These are phyloP conservation scores for Atherinosoma microstoma DNA, from an alignment of 2,797 vertebrate species.

Conservation along the genomic window DNA sequence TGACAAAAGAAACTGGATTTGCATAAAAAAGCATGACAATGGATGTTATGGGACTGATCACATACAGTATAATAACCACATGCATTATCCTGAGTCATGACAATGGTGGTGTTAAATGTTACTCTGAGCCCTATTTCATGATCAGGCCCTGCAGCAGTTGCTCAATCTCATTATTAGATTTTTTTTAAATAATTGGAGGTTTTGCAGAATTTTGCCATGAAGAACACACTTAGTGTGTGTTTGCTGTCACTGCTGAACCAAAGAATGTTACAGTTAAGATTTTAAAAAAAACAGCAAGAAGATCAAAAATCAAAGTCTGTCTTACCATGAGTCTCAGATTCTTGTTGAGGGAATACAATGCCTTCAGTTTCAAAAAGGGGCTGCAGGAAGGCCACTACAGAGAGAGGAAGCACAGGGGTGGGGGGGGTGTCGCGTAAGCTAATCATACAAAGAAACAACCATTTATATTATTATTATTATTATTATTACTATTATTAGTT, in stretches of 20 bases:
- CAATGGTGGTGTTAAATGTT: slow-evolving; percentile 59
- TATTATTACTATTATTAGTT: neutral
- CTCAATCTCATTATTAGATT: slow-evolving; percentile 7
- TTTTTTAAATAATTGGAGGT: slow-evolving; percentile 19
- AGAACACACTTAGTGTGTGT: neutral
- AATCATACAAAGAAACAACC: slow-evolving; percentile 75
- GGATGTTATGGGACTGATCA: slow-evolving; percentile 75
- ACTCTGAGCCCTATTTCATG: slow-evolving; percentile 53
- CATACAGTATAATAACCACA: slow-evolving; percentile 65
- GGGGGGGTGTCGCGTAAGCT: slow-evolving; percentile 76
- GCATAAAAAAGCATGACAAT: slow-evolving; percentile 77
- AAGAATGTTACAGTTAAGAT: slow-evolving; percentile 61
- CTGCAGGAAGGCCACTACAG: slow-evolving; percentile 85
- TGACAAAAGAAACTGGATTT: slow-evolving; percentile 73
- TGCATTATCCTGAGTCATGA: slow-evolving; percentile 67
- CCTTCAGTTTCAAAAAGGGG: slow-evolving; percentile 84
- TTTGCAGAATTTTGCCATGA: neutral
- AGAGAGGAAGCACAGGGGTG: slow-evolving; percentile 83
- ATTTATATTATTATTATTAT: slow-evolving; percentile 58
- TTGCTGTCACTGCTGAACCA: slow-evolving; percentile 42
- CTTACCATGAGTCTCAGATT: slow-evolving; percentile 84
- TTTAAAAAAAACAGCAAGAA: slow-evolving; percentile 64
- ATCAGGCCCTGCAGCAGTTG: slow-evolving; percentile 49
- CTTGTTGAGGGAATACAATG: slow-evolving; percentile 84
- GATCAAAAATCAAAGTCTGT: slow-evolving; percentile 77